These are phyloP conservation scores for Drosophila parthenogenetica DNA, from an alignment of 2,888 invertebrate genomes.

Conservation along the genomic window DNA sequence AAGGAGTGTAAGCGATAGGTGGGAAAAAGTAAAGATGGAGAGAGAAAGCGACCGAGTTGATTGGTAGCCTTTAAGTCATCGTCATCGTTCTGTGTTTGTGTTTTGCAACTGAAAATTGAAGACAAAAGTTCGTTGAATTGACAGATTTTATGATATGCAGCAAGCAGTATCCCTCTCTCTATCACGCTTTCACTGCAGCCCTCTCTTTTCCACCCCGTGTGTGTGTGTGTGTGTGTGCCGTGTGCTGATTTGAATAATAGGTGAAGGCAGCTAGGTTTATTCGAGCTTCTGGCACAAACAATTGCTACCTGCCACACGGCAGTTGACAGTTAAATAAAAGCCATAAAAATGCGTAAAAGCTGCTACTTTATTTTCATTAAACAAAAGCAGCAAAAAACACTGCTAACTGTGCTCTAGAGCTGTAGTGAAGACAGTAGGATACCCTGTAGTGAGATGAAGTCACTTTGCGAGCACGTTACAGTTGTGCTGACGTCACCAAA, in stretches of 20 bases:
- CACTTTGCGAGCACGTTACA: background rate
- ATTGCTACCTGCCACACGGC: conserved; percentile 22
- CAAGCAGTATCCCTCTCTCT: background rate
- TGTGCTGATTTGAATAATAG: conserved; percentile 70
- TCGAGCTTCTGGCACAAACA: conserved; percentile 1
- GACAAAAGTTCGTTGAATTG: conserved; percentile 73
- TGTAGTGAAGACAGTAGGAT: background rate
- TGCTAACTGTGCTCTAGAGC: background rate
- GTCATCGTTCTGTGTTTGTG: conserved; percentile 29
- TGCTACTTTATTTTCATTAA: conserved; percentile 79
- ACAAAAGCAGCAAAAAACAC: conserved; percentile 12
- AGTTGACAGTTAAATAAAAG: conserved; percentile 70
- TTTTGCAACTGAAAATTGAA: conserved; percentile 59
- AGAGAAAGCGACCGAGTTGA: conserved; percentile 17
- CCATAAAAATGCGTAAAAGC: conserved; percentile 78
- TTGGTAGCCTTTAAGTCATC: conserved; percentile 54
- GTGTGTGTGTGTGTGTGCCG: background rate
- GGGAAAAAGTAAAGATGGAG: background rate
- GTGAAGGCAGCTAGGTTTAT: conserved; percentile 34
- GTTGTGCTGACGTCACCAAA: too few relatives aligned
- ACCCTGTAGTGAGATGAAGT: background rate
- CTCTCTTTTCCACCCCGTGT: background rate
- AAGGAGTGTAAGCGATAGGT: background rate
- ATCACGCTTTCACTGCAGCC: background rate
- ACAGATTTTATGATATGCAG: conserved; percentile 66